Conservation (phyloP, 2,113 vertebrate species). For the Microtus pennsylvanicus region DNA sequence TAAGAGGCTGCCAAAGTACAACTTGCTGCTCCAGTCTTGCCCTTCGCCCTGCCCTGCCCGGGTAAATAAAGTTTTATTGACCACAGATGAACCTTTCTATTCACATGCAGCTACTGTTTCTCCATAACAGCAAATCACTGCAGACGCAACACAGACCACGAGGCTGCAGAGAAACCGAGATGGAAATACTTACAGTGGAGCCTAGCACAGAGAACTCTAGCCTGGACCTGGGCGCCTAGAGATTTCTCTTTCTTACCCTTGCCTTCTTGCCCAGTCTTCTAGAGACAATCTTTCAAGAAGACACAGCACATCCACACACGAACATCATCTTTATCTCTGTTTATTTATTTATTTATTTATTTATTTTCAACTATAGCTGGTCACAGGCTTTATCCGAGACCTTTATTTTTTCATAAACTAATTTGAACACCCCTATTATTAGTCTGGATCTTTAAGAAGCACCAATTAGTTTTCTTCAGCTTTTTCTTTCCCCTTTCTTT, state of each 20-base stretch:
- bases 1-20: neutral
- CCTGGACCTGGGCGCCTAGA: neutral
- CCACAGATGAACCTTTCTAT: neutral
- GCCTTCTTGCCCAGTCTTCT: neutral
- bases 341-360: neutral
- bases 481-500: too few species aligned
- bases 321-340: neutral
- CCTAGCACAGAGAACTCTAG: neutral
- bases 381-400: neutral
- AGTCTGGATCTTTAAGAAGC: constrained; percentile 14
- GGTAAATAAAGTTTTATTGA: constrained; percentile 40
- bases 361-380: neutral
- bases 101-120: neutral
- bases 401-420: constrained; percentile 31
- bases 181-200: neutral
- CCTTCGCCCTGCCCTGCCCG: neutral
- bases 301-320: neutral
- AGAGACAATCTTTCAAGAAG: neutral
- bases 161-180: neutral
- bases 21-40: neutral
- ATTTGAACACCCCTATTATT: constrained; percentile 44
- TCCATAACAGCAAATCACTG: neutral
- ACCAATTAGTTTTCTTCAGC: neutral
- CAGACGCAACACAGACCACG: neutral
- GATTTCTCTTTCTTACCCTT: neutral